A percentile compares a stretch with the other conserved stretches of the same genome.
Evolutionary conservation across 1,140 invertebrate genomes (phyloP).

Genomic region (Cyclina sinensis): DNA sequence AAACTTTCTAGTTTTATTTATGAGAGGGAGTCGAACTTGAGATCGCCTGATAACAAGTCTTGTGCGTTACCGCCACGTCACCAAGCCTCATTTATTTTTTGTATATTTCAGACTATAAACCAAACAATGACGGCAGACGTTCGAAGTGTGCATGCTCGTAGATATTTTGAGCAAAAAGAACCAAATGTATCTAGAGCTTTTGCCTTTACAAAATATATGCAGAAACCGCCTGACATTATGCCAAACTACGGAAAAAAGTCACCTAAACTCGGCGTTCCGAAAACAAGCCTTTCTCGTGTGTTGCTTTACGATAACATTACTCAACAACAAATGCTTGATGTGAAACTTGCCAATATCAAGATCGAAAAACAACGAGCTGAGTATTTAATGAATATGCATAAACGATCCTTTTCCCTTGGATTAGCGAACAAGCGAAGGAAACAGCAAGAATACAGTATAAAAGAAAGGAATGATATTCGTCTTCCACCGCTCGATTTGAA

Average conservation of each 20-base stretch:
- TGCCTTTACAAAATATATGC: slow-evolving; percentile 74
- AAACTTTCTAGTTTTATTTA: no score
- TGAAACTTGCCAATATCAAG: slow-evolving; percentile 78
- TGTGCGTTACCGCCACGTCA: not conserved
- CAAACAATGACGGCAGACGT: not conserved
- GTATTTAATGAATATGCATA: slow-evolving; percentile 76
- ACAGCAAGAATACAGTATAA: not conserved
- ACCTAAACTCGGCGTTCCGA: slow-evolving; percentile 71
- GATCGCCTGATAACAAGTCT: not conserved
- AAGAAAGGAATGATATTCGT: not conserved
- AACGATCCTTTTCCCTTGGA: slow-evolving; percentile 73
- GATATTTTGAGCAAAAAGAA: not conserved
- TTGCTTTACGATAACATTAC: slow-evolving; percentile 83
- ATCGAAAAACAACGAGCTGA: slow-evolving; percentile 73
- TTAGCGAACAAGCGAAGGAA: slow-evolving; percentile 70
- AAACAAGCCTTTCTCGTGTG: slow-evolving; percentile 82
- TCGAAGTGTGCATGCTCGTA: not conserved
- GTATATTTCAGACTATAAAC: not conserved
- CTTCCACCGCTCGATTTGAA: not conserved
- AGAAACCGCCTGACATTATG: slow-evolving; percentile 81
- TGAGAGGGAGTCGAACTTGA: not conserved
- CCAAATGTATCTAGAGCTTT: not conserved
- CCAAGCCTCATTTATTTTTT: not conserved
- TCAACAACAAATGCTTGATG: slow-evolving; percentile 81
- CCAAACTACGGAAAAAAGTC: slow-evolving; percentile 82